A percentile compares a stretch with the other conserved stretches of the same genome.
Evolutionary conservation across 1,140 invertebrate genomes (phyloP).

Genomic region (Cecropterus lyciades): DNA sequence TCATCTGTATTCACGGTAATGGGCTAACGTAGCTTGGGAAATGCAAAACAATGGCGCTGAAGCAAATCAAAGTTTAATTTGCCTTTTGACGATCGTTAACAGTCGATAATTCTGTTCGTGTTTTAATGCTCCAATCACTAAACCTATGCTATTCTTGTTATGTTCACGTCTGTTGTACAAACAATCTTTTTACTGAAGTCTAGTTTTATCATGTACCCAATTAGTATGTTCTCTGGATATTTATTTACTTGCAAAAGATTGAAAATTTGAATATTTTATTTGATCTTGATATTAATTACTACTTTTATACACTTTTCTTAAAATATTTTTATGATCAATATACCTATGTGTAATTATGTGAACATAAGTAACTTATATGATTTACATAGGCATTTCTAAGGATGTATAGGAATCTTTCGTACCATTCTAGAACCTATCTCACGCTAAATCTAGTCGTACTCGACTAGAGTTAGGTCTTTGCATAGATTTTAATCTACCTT

Average conservation of each 20-base stretch:
- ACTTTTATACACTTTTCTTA: no score
- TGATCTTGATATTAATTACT: no score
- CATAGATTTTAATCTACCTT: neutral
- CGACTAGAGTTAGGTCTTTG: neutral
- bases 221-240: no score
- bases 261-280: no score
- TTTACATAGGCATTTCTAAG: no score
- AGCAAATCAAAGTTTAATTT: slow-evolving; percentile 23
- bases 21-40: slow-evolving; percentile 12
- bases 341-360: no score
- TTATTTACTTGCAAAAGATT: no score
- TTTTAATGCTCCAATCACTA: neutral
- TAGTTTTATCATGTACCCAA: no score
- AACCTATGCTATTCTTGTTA: neutral
- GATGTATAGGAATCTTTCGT: neutral
- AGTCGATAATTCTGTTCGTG: neutral
- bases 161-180: no score
- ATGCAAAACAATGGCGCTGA: slow-evolving; percentile 26
- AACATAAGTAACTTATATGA: no score
- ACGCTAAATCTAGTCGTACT: neutral
- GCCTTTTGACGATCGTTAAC: neutral
- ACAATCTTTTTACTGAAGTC: no score
- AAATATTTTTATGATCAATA: no score
- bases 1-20: slow-evolving; percentile 8
- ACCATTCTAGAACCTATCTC: neutral